These are phyloP conservation scores for Andricus quercusramuli DNA, from an alignment of 2,888 invertebrate species.

Conservation along the genomic window DNA sequence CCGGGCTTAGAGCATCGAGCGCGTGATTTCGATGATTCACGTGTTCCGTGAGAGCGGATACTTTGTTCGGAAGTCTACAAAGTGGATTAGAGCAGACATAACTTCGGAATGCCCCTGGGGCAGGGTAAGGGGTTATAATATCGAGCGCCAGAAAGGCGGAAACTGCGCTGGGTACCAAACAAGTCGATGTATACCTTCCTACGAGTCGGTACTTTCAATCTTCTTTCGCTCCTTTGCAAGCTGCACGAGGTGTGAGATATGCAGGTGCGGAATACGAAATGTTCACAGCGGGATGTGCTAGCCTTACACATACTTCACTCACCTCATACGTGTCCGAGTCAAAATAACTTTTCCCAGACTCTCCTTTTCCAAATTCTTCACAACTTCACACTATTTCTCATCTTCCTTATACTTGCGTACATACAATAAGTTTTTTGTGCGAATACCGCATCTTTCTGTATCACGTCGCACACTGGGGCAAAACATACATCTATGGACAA, in stretches of 20 bases:
- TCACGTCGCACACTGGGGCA: too few species aligned
- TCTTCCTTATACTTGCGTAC: neutral
- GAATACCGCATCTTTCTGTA: too few species aligned
- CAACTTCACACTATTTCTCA: constrained; percentile 17
- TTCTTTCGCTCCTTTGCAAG: constrained; percentile 18
- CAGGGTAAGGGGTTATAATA: constrained; percentile 51
- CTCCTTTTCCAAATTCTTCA: neutral
- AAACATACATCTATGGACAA: too few species aligned
- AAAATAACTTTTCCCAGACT: neutral
- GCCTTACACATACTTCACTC: neutral
- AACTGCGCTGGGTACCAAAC: constrained; percentile 30
- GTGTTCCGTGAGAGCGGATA: constrained; percentile 49
- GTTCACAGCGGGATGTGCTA: neutral
- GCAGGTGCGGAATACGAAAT: constrained; percentile 37
- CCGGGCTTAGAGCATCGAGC: constrained; percentile 7
- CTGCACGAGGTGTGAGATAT: constrained; percentile 37
- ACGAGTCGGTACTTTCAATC: constrained; percentile 37
- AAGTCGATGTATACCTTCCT: constrained; percentile 22
- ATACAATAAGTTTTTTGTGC: too few species aligned
- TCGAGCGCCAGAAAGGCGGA: constrained; percentile 47
- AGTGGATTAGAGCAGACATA: constrained; percentile 55
- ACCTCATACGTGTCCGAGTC: constrained; percentile 4
- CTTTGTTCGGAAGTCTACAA: constrained; percentile 53
- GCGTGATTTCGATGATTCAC: constrained; percentile 56
- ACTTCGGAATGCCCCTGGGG: constrained; percentile 51